Base-by-base conservation (phyloP, 2,113 vertebrate species). In the Nerophis lumbriciformis region DNA sequence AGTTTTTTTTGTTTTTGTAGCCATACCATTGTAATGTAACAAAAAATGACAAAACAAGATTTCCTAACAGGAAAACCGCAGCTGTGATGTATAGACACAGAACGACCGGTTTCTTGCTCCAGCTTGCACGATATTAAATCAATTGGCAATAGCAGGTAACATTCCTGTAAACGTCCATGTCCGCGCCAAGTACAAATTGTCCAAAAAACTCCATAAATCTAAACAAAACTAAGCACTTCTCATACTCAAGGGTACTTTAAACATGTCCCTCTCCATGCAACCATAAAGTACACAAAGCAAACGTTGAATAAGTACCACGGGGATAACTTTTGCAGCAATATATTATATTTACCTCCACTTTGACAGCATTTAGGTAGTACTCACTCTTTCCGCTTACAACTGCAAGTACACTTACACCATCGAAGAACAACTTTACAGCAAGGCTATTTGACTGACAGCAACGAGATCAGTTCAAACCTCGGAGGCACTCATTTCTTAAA, bases 131-230 rank as follows among this genome's bases (percentile, higher is more conserved):
- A 11, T 36, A 53, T 53, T 53, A 53, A 35, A 53, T 53, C 51
- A 53, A 53, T 36, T 37, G 35, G 53, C 53, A 38, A 54, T n/a
- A 37, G 14, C 37, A 54, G 5, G 5, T 37, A n/a, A 53, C 52
- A 53, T 53, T 53, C 52, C 52, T 53, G 28, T 53, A 28, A 36
- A 28, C 52, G 37, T 38, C 35, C 35, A 38, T 53, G 52, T 53
- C 35, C 52, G 6, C 36, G 37, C 53, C 39, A 42, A 57, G 55
- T 57, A 44, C 55, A 57, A 44, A 44, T 19, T 57, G 54, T 42
- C 54, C 38, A 19, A 38, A 56, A 44, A 57, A 19, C 12, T 57
- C 55, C 55, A 21, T 57, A 57, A 57, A 57, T 57, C 39, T 5
- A 8, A 21, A 16, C n/a, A 57, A 44, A 57, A 21, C 55, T 21